Evolutionary conservation across 2,797 vertebrate genomes (phyloP).

Genomic region (Enteromius fasciolatus): DNA sequence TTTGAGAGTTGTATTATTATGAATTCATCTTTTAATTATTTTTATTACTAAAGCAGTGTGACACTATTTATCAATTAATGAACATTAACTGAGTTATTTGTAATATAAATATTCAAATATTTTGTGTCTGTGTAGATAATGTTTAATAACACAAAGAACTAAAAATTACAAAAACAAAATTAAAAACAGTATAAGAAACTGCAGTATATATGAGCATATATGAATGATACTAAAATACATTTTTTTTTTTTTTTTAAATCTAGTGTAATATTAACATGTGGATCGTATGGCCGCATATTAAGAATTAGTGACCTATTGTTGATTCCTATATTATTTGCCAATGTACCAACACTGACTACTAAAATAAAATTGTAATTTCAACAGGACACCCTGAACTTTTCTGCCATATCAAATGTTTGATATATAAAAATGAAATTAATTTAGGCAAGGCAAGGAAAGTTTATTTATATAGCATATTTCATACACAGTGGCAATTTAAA

Average conservation of each 20-base stretch:
- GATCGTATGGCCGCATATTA: neutral
- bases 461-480: no score
- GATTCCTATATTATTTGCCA: no score
- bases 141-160: neutral
- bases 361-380: no score
- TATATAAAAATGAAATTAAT: no score
- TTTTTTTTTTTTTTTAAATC: neutral
- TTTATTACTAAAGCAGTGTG: neutral
- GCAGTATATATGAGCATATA: neutral
- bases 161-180: neutral
- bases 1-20: constrained; percentile 20
- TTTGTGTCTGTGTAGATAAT: neutral
- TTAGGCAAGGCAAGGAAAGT: no score
- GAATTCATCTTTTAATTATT: neutral
- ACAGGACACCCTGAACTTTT: no score
- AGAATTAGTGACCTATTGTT: neutral
- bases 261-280: neutral
- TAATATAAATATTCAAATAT: neutral
- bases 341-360: no score
- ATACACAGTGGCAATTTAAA: no score
- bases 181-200: neutral
- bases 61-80: neutral
- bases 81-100: neutral
- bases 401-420: no score
- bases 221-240: neutral